Evolutionary conservation across 2,113 vertebrate species (phyloP), one percentile per base, ranked within the genome.

Genomic region (Corythaeola cristata): DNA sequence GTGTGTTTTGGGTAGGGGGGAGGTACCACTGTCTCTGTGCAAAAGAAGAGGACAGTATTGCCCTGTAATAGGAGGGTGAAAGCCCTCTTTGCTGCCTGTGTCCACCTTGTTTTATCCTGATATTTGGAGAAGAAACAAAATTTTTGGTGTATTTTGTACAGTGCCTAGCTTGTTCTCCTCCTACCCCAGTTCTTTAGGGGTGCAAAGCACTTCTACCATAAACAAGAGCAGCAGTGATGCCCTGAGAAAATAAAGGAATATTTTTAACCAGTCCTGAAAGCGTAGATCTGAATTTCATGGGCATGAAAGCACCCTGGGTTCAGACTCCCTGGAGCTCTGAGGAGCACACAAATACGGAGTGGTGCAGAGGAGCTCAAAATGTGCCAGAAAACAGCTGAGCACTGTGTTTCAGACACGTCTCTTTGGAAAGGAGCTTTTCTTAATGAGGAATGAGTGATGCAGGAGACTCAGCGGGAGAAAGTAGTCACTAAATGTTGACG

Each of bases 371-470:
- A 72, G 30, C 79, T 62, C 32, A 27, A 28, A 66, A 28, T 4
- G 17, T 27, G 19, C 35, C 55, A 63, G 49, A 10, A 83, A 62
- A 8, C 7, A 21, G n/a, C 33, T 5, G n/a, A 62, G 15, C 3
- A 1, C 10, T 12, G 12, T 0, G 1, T 19, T 69, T 44, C 64
- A 41, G 68, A 4, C 5, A 3, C 33, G 4, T 33, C 14, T 8
- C 22, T 30, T 63, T 20, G 71, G 80, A 37, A 84, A 44, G 26
- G 35, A 39, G 6, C 5, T 71, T 49, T 78, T 64, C 58, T 47
- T 41, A 28, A 35, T 18, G 23, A 41, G 69, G 47, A 72, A 13
- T 26, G 58, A 81, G 41, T 6, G 58, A 72, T 50, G 45, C 52
- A 52, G 62, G 63, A 66, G 52, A 4, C 41, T 69, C 72, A 23